Base-by-base conservation (phyloP, 2,113 vertebrate species). In the Eonycteris spelaea region DNA sequence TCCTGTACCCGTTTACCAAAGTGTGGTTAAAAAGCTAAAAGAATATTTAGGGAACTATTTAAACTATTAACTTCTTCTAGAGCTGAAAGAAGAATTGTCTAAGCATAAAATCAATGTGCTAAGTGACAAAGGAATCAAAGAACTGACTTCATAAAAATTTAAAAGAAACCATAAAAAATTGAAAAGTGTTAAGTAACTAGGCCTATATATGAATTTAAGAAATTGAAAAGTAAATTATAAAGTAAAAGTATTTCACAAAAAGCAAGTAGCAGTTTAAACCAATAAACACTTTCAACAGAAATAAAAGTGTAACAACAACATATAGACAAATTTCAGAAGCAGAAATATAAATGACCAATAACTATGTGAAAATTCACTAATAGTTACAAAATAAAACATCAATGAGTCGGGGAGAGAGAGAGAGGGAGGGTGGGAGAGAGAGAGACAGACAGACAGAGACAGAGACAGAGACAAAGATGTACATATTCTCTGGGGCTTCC, bases 151-250 rank as follows among this genome's bases (percentile, higher is more conserved):
- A 53, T 87, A 82, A 94, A 90, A 83, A 85, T 70, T 78, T 73
- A 51, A 85, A 59, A 92, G 88, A 92, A 95, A 63, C 80, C 68
- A 68, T 86, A 38, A 94, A 94, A 95, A 90, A n/a, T 30, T 90
- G 85, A 94, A 92, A 95, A 86, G 75, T 53, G 5, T 51, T 51
- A 51, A 51, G 51, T 51, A 16, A 51, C 14, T 51, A 51, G 51
- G 15, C 7, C 51, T 51, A 51, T 51, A 16, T 16, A 51, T 16
- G 51, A 51, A 51, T 51, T 51, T 16, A 51, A 38, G 92, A 95
- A 90, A n/a, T 30, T 90, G 79, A 95, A 92, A 95, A 86, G 75
- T 53, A 95, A 94, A 94, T 94, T 84, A 97, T 28, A 79, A 83
- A 90, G 67, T 43, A 92, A 95, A 92, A 48, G n/a, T 83, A 83